Base-by-base conservation (phyloP, 2,888 invertebrate species). In the Philaethria dido region DNA sequence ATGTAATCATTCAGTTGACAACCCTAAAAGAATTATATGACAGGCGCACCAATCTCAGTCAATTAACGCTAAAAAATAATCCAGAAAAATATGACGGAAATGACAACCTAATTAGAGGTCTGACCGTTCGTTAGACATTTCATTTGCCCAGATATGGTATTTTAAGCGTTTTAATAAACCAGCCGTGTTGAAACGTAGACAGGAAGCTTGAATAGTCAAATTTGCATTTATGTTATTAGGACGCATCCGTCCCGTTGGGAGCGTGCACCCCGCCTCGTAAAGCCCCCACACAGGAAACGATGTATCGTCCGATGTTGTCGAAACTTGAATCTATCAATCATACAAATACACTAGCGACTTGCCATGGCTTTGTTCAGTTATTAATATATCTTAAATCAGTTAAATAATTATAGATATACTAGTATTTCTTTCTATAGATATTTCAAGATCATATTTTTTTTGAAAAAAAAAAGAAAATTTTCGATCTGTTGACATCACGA, bases 171-270 rank as follows among this genome's bases (percentile, higher is more conserved):
- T 62, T 68, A 52, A 68, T 69, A 66, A 33, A 64, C 59, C 22
- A 55, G 59, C 29, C 57, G 71, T 67, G 66, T 64, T 63, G 63
- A 65, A 66, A 68, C 39, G 55, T 45, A 80, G 75, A 80, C 87
- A 87, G 89, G 90, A 90, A 87, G 80, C 81, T 78, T 69, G 77
- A 86, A 88, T 86, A 85, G 83, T 81, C 85, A 80, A 88, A 90
- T 89, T 89, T 89, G 90, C 89, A 89, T 89, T 88, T 86, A 88
- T 87, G 85, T 85, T 80, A 88, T 90, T 88, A 86, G 82, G 77
- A 73, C 77, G 84, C 85, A 85, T 89, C 89, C 89, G 89, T 62
- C 66, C 70, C 64, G 64, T 63, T 61, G 74, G 72, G 74, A 71
- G 60, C 72, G 62, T 64, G 71, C 70, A 71, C 66, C 63, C 45